phyloP scores from a whole-genome alignment of 2,888 invertebrate genomes.

The Rapana venosa region DNA sequence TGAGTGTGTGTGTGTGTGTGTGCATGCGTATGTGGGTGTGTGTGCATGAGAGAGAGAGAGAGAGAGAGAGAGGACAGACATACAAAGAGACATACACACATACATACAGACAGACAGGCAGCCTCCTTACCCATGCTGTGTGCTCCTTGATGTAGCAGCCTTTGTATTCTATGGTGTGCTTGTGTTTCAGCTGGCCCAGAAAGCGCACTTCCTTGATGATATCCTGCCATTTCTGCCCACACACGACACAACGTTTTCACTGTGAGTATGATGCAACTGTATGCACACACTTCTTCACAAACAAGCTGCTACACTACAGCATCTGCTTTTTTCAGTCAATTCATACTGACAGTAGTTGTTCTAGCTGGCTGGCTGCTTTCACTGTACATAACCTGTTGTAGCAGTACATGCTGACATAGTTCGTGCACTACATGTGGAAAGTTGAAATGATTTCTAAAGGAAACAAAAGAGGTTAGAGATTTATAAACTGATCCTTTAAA shows the following conservation, averaged over 20 bases:
- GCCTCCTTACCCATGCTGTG: slow-evolving; percentile 91
- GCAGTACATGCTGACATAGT: too few species aligned
- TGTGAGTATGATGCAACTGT: too few species aligned
- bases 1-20: slow-evolving; percentile 77
- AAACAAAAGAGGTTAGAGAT: too few species aligned
- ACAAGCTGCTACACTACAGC: too few species aligned
- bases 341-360: too few species aligned
- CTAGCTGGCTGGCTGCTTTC: too few species aligned
- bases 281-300: too few species aligned
- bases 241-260: not conserved
- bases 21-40: not conserved
- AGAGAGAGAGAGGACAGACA: not conserved
- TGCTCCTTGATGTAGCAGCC: slow-evolving; percentile 93
- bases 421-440: too few species aligned
- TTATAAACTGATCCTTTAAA: too few species aligned
- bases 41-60: not conserved
- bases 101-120: not conserved
- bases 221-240: slow-evolving; percentile 96
- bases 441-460: too few species aligned
- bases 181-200: slow-evolving; percentile 94
- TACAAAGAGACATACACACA: not conserved
- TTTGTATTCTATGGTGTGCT: slow-evolving; percentile 98
- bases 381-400: too few species aligned
- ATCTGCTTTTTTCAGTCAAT: too few species aligned
- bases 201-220: slow-evolving; percentile 99